Evolutionary conservation across 2,797 vertebrate genomes (phyloP).

Genomic region (Sebastes kiyomatsui): DNA sequence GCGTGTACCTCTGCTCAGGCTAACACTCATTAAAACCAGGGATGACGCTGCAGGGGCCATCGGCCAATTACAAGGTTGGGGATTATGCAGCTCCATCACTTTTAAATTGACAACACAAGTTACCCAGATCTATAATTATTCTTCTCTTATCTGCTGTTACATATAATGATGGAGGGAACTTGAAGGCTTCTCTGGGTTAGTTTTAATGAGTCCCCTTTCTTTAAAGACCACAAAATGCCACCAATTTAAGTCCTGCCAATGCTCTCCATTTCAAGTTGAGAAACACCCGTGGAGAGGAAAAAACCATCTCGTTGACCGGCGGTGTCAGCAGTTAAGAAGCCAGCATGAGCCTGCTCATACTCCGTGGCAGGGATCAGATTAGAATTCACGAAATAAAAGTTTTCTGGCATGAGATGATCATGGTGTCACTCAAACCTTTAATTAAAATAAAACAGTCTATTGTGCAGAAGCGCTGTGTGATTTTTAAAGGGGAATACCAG

Average conservation of each 20-base stretch:
- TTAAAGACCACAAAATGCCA: constrained; percentile 95
- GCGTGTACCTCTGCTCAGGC: constrained; percentile 80
- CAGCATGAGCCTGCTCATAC: constrained; percentile 91
- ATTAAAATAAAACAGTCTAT: constrained; percentile 86
- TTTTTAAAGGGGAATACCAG: constrained; percentile 27
- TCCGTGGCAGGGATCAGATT: constrained; percentile 92
- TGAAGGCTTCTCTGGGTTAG: constrained; percentile 84
- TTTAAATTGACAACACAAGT: constrained; percentile 98
- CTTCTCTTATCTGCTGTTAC: constrained; percentile 94
- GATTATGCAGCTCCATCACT: constrained; percentile 90
- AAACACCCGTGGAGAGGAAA: constrained; percentile 89
- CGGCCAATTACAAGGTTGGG: constrained; percentile 85
- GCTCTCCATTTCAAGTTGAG: constrained; percentile 92
- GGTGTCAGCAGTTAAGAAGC: constrained; percentile 94
- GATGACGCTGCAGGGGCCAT: constrained; percentile 81
- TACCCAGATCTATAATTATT: constrained; percentile 97
- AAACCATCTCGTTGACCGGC: constrained; percentile 88
- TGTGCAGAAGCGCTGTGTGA: constrained; percentile 2
- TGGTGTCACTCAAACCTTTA: constrained; percentile 92
- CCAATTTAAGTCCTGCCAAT: constrained; percentile 99
- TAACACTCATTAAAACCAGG: constrained; percentile 93
- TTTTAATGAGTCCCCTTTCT: constrained; percentile 97
- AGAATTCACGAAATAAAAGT: constrained; percentile 94
- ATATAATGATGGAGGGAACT: constrained; percentile 93
- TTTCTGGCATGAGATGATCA: constrained; percentile 90